Percentiles rank a stretch among this genome's conserved stretches.
Conservation (phyloP, 92 coral and sea anemone genomes). For the Epizoanthus ramosus region DNA sequence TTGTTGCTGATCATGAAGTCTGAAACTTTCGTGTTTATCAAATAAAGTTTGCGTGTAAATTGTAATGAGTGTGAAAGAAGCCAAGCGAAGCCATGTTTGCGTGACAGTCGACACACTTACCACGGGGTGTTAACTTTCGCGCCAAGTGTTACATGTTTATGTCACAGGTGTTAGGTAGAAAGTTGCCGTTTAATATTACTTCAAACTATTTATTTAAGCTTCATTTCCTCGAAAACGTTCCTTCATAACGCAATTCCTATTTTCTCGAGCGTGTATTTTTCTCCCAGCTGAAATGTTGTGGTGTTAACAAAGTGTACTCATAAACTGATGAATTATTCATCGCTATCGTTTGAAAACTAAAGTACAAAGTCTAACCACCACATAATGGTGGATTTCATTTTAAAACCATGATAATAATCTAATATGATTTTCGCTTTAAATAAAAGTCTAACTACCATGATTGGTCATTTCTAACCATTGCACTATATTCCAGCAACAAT, state of each 20-base stretch:
- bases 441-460: not conserved
- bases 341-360: not conserved
- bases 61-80: not conserved
- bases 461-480: not conserved
- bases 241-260: not conserved
- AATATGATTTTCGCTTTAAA: not conserved
- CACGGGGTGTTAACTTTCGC: not conserved
- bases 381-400: not conserved
- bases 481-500: not conserved
- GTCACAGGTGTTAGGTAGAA: not conserved
- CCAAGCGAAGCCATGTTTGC: conserved; percentile 23
- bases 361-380: conserved; percentile 42
- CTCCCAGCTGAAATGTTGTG: not conserved
- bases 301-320: conserved; percentile 23
- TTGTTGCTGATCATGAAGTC: conserved; percentile 4
- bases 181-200: no score
- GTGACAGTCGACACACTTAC: conserved; percentile 1
- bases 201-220: not conserved
- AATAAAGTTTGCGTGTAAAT: conserved; percentile 4
- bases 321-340: conserved; percentile 18
- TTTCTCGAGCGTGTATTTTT: not conserved
- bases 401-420: not conserved
- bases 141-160: not conserved
- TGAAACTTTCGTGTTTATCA: not conserved
- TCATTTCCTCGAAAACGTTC: not conserved